Evolutionary conservation across 2,888 invertebrate species (phyloP).

Genomic region (Brachycybe producta): DNA sequence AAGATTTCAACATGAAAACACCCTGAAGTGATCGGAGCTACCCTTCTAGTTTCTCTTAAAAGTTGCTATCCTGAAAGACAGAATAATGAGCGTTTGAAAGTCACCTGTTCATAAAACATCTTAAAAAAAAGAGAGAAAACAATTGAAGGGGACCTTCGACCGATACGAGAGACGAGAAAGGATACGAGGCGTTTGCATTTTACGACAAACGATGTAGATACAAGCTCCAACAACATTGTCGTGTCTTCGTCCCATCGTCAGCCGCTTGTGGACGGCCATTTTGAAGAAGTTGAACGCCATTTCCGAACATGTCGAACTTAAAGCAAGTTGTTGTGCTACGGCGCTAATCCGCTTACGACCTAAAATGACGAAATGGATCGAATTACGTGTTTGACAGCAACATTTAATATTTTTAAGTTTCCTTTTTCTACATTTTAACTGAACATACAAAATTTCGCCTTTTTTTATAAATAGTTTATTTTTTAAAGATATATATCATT

Average conservation of each 20-base stretch:
- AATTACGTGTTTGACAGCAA: neutral
- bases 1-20: too few relatives aligned
- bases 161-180: conserved; percentile 25
- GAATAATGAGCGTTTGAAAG: too few relatives aligned
- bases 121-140: too few relatives aligned
- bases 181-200: conserved; percentile 87
- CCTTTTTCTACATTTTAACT: too few relatives aligned
- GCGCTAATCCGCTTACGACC: conserved; percentile 63
- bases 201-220: conserved; percentile 90
- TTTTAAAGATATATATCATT: neutral
- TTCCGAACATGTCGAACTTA: conserved; percentile 83
- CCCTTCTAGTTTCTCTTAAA: too few relatives aligned
- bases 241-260: conserved; percentile 82
- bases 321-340: conserved; percentile 68
- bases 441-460: too few relatives aligned
- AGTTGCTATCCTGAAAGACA: too few relatives aligned
- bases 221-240: conserved; percentile 91
- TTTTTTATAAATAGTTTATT: neutral
- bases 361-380: conserved; percentile 21
- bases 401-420: too few relatives aligned
- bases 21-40: too few relatives aligned
- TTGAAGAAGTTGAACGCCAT: conserved; percentile 89
- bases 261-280: conserved; percentile 65
- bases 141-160: too few relatives aligned
- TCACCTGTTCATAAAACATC: neutral